Evolutionary conservation across 2,113 vertebrate species (phyloP).

Genomic region (Rissa tridactyla): DNA sequence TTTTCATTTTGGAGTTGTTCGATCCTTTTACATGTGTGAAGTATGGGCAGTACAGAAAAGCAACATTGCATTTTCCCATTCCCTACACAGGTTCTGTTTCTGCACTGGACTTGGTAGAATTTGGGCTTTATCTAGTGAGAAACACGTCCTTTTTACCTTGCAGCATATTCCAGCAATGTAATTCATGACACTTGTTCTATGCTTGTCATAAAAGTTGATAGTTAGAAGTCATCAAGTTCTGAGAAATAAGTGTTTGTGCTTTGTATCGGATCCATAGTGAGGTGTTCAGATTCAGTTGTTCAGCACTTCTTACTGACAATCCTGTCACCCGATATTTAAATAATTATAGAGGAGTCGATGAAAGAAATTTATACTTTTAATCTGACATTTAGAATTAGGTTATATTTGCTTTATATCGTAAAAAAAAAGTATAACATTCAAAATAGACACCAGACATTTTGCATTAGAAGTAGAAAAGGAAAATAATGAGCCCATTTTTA

Average conservation of each 20-base stretch:
- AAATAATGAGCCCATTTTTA: conserved; percentile 72
- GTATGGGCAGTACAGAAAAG: not conserved
- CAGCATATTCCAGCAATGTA: not conserved
- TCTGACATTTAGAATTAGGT: conserved; percentile 57
- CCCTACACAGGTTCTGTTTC: not conserved
- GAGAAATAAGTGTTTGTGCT: conserved; percentile 31
- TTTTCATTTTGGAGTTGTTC: not conserved
- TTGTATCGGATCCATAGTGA: conserved; percentile 14
- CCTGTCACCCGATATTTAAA: conserved; percentile 39
- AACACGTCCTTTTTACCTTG: not conserved
- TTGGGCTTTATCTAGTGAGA: not conserved
- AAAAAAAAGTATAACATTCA: conserved; percentile 24
- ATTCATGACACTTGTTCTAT: not conserved
- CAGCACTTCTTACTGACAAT: conserved; percentile 4
- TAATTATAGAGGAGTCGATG: conserved; percentile 28
- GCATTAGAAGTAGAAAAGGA: conserved; percentile 57
- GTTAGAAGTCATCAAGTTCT: not conserved
- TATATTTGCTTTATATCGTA: conserved; percentile 43
- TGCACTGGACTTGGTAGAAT: not conserved
- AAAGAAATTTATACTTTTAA: conserved; percentile 56
- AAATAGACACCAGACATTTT: conserved; percentile 58
- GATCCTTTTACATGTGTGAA: fast-evolving
- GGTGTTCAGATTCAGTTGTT: conserved; percentile 22
- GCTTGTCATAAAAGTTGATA: conserved; percentile 36
- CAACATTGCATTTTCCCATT: not conserved